phyloP scores from a whole-genome alignment of 2,113 vertebrate species.

The Paratilapia polleni region DNA sequence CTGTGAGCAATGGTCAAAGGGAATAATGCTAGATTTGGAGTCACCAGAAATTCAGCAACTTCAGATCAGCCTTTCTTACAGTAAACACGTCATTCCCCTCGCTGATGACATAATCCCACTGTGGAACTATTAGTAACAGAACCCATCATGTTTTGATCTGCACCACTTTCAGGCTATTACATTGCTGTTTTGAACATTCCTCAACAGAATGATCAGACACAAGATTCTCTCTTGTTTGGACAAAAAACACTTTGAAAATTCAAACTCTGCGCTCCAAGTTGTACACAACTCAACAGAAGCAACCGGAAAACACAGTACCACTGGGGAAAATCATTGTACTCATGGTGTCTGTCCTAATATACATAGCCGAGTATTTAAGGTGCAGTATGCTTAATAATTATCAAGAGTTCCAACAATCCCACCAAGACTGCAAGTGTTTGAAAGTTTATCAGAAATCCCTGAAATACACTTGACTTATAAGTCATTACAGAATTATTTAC shows the following conservation, averaged over 20 bases:
- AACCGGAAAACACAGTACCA: neutral
- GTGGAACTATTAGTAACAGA: neutral
- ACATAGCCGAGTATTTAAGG: neutral
- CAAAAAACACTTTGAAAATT: neutral
- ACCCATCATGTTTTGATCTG: neutral
- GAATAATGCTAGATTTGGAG: conserved; percentile 3
- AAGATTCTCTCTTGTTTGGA: neutral
- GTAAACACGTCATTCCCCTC: neutral
- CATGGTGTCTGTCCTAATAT: neutral
- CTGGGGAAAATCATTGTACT: neutral
- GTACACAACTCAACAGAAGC: neutral
- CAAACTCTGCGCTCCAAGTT: neutral
- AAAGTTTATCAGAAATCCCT: neutral
- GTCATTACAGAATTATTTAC: too few species aligned
- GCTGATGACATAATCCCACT: neutral
- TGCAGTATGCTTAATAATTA: neutral
- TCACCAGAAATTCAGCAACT: neutral
- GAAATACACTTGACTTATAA: neutral
- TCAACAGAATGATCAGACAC: conserved; percentile 2
- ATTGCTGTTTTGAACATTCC: neutral
- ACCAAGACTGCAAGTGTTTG: neutral
- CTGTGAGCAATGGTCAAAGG: neutral
- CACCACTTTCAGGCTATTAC: neutral
- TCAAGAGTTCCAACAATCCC: neutral
- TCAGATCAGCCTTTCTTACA: neutral